Evolutionary conservation across 2,797 vertebrate species (phyloP).

Genomic region (Aphelocoma californica): DNA sequence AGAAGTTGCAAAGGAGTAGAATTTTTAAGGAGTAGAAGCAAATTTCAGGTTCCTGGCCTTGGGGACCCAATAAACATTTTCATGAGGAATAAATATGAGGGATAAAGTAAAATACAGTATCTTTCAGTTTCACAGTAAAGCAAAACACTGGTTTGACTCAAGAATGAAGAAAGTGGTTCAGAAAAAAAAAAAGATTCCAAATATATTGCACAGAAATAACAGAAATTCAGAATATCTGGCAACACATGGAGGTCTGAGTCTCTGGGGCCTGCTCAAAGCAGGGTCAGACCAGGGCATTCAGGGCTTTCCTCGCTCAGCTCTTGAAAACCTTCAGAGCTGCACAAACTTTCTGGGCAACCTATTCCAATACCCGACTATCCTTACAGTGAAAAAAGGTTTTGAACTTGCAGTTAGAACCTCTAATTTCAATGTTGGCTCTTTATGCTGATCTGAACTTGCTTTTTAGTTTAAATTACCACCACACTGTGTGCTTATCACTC

Average conservation of each 20-base stretch:
- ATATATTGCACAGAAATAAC: neutral
- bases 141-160: neutral
- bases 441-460: neutral
- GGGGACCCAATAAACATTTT: neutral
- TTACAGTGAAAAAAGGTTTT: neutral
- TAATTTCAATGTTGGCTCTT: neutral
- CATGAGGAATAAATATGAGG: neutral
- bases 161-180: neutral
- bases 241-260: neutral
- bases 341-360: neutral
- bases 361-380: neutral
- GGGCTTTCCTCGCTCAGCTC: neutral
- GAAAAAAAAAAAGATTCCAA: neutral
- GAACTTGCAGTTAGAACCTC: neutral
- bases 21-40: neutral
- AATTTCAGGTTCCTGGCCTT: neutral
- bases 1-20: neutral
- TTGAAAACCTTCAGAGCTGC: neutral
- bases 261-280: neutral
- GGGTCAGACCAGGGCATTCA: neutral
- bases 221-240: neutral
- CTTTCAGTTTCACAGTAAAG: neutral
- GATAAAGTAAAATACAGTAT: neutral
- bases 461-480: neutral
- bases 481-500: neutral